Evolutionary conservation across 2,888 invertebrate genomes (phyloP).

Genomic region (Cabera pusaria): DNA sequence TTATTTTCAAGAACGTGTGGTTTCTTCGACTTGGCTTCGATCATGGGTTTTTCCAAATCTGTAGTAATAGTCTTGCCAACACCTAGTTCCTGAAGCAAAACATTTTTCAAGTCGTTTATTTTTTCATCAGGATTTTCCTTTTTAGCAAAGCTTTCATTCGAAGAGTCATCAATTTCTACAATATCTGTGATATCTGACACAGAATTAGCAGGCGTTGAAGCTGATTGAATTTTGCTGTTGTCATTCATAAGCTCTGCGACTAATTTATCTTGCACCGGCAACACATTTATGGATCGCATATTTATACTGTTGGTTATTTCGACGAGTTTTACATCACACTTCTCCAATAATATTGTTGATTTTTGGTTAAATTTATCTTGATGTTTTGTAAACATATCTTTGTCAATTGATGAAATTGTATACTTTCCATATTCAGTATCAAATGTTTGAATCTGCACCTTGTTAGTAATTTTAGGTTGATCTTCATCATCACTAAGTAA

Average conservation of each 20-base stretch:
- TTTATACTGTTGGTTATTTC: background rate
- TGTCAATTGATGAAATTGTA: constrained; percentile 39
- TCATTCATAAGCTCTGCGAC: constrained; percentile 10
- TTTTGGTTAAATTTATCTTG: constrained; percentile 53
- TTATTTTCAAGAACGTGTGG: too few relatives aligned
- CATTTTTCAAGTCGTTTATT: constrained; percentile 43
- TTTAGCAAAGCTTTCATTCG: constrained; percentile 42
- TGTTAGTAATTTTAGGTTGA: background rate
- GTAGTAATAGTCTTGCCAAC: constrained; percentile 2
- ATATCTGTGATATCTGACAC: constrained; percentile 29
- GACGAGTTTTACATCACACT: constrained; percentile 11
- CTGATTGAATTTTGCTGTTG: constrained; percentile 15
- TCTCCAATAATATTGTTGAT: constrained; percentile 49
- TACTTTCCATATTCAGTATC: constrained; percentile 62
- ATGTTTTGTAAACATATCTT: constrained; percentile 45
- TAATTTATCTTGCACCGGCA: constrained; percentile 5
- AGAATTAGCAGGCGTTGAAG: constrained; percentile 2
- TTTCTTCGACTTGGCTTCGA: too few relatives aligned
- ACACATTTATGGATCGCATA: background rate
- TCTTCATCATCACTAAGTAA: constrained; percentile 71
- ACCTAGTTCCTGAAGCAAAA: constrained; percentile 46
- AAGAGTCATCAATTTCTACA: constrained; percentile 58
- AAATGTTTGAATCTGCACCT: constrained; percentile 32
- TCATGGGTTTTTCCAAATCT: too few relatives aligned
- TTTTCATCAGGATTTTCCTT: constrained; percentile 26